These are phyloP conservation scores for Clistopyga incitator DNA, from an alignment of 2,888 invertebrate species.

Conservation along the genomic window DNA sequence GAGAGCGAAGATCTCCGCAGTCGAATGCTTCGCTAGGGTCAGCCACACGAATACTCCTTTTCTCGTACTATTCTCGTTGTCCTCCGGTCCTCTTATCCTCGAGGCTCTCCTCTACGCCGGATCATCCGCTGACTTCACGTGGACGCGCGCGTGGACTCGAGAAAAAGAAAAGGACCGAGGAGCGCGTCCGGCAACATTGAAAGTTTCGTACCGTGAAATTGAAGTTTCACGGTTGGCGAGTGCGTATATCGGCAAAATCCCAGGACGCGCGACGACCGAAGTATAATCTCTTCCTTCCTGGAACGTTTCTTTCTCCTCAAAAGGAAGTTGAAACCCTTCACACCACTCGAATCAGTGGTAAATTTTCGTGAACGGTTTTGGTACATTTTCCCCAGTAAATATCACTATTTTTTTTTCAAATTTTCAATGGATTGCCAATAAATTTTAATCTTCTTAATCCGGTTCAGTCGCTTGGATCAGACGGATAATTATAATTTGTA, in stretches of 20 bases:
- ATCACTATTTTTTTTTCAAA: too few species aligned
- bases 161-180: conserved; percentile 15
- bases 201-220: conserved; percentile 70
- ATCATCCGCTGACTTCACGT: conserved; percentile 15
- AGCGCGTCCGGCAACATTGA: conserved; percentile 60
- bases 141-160: conserved; percentile 20
- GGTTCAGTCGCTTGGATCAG: too few species aligned
- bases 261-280: conserved; percentile 21
- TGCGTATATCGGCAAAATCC: conserved; percentile 23
- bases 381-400: too few species aligned
- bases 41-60: not conserved
- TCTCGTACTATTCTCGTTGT: conserved; percentile 10
- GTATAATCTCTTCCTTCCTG: conserved; percentile 42
- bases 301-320: not conserved
- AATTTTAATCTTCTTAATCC: too few species aligned
- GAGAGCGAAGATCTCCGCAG: conserved; percentile 24
- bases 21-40: conserved; percentile 2
- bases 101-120: not conserved
- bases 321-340: too few species aligned
- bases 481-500: too few species aligned
- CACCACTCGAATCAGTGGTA: too few species aligned
- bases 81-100: not conserved
- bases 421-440: too few species aligned
- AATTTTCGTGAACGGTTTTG: too few species aligned
- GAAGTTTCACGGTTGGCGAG: conserved; percentile 58